Conservation (phyloP, 2,797 vertebrate species). For the Lithobates sylvaticus region DNA sequence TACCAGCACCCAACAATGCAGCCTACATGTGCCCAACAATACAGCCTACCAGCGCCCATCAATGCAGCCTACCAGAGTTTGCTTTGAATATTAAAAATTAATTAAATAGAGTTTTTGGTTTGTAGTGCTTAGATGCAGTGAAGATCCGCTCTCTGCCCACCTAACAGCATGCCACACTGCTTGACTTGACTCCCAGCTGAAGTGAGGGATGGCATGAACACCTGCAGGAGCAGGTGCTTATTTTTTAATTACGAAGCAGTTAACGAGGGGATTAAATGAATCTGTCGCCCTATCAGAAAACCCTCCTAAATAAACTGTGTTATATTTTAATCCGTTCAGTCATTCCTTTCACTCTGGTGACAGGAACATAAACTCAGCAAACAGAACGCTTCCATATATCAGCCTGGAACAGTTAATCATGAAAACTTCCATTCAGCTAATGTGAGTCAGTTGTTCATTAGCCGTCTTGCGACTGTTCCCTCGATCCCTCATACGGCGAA, state of each 20-base stretch:
- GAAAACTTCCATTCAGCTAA: conserved; percentile 15
- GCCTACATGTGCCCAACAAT: no score
- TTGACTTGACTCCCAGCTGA: no score
- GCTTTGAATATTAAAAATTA: no score
- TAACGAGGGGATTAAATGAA: neutral
- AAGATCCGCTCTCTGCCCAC: no score
- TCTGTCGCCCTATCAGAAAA: neutral
- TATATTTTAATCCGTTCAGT: neutral
- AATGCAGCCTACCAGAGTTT: no score
- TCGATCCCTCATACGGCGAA: conserved; percentile 27
- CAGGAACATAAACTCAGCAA: conserved; percentile 10
- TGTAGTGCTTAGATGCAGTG: no score
- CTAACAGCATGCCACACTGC: no score
- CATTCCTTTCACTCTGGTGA: neutral
- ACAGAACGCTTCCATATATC: conserved; percentile 6
- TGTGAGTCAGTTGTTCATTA: conserved; percentile 14
- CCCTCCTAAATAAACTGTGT: neutral
- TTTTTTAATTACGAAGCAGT: neutral
- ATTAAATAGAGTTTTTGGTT: no score
- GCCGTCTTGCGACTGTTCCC: neutral
- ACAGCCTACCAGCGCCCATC: no score
- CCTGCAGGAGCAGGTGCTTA: neutral
- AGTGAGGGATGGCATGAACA: neutral
- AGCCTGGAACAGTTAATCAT: conserved; percentile 25
- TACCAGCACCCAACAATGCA: no score